Conservation (phyloP, 2,888 invertebrate species). For the Drosophila trichaetosa region DNA sequence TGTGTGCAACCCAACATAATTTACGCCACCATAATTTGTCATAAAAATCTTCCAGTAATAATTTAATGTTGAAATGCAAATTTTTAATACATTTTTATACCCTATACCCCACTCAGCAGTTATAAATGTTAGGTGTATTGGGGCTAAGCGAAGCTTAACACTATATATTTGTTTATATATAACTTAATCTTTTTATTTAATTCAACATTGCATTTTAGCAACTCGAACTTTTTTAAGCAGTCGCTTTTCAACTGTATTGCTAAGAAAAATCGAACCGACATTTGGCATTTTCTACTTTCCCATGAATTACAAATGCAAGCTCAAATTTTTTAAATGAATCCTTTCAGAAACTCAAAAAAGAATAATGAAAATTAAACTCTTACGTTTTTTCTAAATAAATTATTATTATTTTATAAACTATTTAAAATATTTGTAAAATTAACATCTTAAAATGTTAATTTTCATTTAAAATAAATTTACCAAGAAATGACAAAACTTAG, state of each 20-base stretch:
- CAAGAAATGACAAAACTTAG: accelerated
- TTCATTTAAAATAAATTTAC: neutral
- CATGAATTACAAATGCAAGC: neutral
- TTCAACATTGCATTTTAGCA: neutral
- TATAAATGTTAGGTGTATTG: neutral
- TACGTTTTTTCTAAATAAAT: neutral
- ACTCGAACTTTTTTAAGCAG: neutral
- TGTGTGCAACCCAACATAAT: constrained; percentile 75
- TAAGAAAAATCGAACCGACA: neutral
- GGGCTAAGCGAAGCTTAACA: neutral
- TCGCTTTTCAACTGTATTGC: neutral
- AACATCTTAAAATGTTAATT: neutral
- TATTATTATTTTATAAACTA: neutral
- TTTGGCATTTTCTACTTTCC: neutral
- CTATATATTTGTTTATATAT: neutral
- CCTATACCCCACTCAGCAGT: constrained; percentile 10
- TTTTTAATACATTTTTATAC: constrained; percentile 74
- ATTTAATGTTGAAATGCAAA: constrained; percentile 81
- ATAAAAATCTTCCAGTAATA: constrained; percentile 81
- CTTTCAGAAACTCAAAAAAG: neutral
- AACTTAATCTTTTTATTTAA: neutral
- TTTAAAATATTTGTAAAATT: neutral
- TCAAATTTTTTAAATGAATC: neutral
- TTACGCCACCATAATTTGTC: constrained; percentile 84
- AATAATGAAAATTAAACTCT: neutral